These are phyloP conservation scores for Saguinus midas DNA, from an alignment of 2,113 vertebrate species.

Conservation along the genomic window DNA sequence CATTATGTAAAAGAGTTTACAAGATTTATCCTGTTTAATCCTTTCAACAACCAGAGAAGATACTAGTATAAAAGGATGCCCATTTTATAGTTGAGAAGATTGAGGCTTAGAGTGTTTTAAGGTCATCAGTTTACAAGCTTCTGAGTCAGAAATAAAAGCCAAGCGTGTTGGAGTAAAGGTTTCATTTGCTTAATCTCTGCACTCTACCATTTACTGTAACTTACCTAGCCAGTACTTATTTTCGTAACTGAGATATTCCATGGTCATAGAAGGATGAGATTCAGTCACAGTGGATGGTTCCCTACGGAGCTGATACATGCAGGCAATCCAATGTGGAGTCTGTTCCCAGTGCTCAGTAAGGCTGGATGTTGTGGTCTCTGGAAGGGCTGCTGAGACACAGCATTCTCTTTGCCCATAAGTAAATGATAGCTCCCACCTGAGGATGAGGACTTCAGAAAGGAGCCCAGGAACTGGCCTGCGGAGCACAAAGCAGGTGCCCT, in stretches of 20 bases:
- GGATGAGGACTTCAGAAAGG: background rate
- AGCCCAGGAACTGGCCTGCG: background rate
- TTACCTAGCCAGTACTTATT: background rate
- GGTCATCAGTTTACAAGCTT: background rate
- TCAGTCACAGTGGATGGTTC: too few relatives aligned
- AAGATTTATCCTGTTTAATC: background rate
- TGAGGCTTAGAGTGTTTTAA: background rate
- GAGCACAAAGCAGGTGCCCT: background rate
- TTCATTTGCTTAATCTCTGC: too few relatives aligned
- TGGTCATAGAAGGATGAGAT: rapidly evolving
- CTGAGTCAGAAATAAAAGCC: background rate
- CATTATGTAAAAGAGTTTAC: background rate
- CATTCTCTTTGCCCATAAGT: rapidly evolving
- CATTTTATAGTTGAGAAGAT: background rate
- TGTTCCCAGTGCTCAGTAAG: rapidly evolving
- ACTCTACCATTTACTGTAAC: too few relatives aligned
- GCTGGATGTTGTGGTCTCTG: too few relatives aligned
- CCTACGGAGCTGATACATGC: background rate
- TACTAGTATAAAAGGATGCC: background rate
- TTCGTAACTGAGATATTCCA: background rate
- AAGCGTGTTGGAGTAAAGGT: background rate
- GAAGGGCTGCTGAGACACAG: background rate
- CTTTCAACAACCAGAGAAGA: background rate
- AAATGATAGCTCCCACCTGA: background rate
- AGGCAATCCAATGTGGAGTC: background rate